Percentiles rank a stretch among this genome's conserved stretches.
These are phyloP conservation scores for Candidula unifasciata DNA, from an alignment of 2,888 invertebrate species.

Conservation along the genomic window DNA sequence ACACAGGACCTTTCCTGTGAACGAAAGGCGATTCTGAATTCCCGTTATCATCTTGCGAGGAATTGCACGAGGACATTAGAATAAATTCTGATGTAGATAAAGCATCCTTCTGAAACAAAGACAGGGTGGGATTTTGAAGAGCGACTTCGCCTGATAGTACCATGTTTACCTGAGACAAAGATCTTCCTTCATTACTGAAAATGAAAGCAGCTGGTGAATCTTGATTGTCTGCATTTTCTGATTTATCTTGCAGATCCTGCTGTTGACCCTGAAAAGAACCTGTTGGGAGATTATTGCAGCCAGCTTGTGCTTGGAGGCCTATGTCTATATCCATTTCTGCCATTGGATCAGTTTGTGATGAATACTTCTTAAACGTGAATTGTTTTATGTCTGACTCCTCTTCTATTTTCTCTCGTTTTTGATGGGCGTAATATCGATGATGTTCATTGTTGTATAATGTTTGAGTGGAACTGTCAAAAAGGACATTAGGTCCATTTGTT, in stretches of 20 bases:
- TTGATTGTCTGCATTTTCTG: background rate
- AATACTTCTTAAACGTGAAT: background rate
- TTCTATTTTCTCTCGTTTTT: background rate
- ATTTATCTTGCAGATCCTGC: no score
- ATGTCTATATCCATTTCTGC: background rate
- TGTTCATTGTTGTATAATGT: background rate
- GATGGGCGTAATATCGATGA: background rate
- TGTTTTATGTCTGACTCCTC: background rate
- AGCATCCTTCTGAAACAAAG: slow-evolving; percentile 31
- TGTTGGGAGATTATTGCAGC: background rate
- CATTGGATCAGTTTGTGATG: background rate
- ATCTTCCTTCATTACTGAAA: background rate
- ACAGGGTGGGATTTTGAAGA: slow-evolving; percentile 17
- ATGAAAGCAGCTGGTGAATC: background rate
- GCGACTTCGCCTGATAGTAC: slow-evolving; percentile 2
- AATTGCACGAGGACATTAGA: slow-evolving; percentile 6
- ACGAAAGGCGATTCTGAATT: background rate
- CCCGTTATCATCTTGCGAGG: background rate
- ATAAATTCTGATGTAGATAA: slow-evolving; percentile 29
- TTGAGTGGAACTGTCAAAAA: background rate
- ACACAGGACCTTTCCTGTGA: background rate
- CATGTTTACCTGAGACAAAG: background rate
- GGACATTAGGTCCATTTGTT: background rate
- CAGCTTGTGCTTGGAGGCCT: background rate
- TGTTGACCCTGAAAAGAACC: background rate